Evolutionary conservation across 2,888 invertebrate species (phyloP).

Genomic region (Campoplex capitator): DNA sequence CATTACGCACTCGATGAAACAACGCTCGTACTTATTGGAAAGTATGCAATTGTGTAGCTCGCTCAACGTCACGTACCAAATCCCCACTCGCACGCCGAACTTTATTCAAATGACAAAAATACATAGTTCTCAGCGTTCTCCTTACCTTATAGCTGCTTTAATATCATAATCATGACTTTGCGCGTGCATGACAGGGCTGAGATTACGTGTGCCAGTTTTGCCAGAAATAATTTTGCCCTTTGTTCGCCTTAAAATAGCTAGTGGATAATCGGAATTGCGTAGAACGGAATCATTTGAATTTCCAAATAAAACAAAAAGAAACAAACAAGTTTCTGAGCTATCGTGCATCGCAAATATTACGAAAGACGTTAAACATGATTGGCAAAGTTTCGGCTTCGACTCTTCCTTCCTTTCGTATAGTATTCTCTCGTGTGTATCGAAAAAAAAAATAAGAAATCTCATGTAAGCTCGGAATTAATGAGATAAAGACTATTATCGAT

Average conservation of each 20-base stretch:
- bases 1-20: constrained; percentile 35
- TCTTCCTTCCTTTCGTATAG: not conserved
- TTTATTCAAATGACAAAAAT: constrained; percentile 34
- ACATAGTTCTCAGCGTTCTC: not conserved
- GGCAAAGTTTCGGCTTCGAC: not conserved
- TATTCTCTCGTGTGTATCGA: not conserved
- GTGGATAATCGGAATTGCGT: not conserved
- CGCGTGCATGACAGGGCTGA: not conserved
- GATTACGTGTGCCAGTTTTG: constrained; percentile 20
- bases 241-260: not conserved
- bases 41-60: constrained; percentile 2
- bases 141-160: not conserved
- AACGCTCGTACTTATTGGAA: constrained; percentile 17
- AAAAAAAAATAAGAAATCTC: not conserved
- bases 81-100: not conserved
- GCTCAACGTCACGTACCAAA: constrained; percentile 1
- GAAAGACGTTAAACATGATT: not conserved
- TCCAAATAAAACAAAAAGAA: not conserved
- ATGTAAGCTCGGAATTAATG: not conserved
- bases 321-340: not conserved
- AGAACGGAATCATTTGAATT: not conserved
- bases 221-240: constrained; percentile 27
- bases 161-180: constrained; percentile 10
- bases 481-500: constrained; percentile 59
- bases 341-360: not conserved